Percentiles rank a stretch among this genome's conserved stretches.
Evolutionary conservation across 2,113 vertebrate species (phyloP).

Genomic region (Etheostoma cragini): DNA sequence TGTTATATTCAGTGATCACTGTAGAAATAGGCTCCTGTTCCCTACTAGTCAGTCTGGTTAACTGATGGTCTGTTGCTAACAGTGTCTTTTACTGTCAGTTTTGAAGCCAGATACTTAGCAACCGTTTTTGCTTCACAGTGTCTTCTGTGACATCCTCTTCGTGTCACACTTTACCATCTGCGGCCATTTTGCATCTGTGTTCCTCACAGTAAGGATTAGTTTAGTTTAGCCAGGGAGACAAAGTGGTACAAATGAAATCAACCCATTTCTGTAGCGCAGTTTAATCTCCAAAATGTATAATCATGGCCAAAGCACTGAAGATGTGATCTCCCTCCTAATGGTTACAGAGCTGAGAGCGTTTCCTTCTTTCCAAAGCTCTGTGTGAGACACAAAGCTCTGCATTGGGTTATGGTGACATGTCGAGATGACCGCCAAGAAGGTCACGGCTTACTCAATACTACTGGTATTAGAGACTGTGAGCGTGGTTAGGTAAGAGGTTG

Average conservation of each 20-base stretch:
- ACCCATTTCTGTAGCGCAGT: slow-evolving; percentile 32
- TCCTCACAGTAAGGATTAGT: slow-evolving; percentile 14
- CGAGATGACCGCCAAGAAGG: slow-evolving; percentile 34
- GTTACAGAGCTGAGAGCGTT: slow-evolving; percentile 33
- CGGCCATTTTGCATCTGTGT: slow-evolving; percentile 7
- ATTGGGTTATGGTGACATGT: slow-evolving; percentile 33
- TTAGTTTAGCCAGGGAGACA: slow-evolving; percentile 33
- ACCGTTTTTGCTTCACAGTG: slow-evolving; percentile 61
- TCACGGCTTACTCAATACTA: slow-evolving; percentile 50
- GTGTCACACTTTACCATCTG: slow-evolving; percentile 19
- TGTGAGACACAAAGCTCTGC: slow-evolving; percentile 28
- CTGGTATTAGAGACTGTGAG: slow-evolving; percentile 23
- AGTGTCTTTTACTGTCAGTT: slow-evolving; percentile 50
- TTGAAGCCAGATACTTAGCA: slow-evolving; percentile 24
- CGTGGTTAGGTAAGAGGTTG: slow-evolving; percentile 32
- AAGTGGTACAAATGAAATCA: slow-evolving; percentile 45
- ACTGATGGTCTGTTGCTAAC: slow-evolving; percentile 51
- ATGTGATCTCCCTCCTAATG: slow-evolving; percentile 35
- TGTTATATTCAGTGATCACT: slow-evolving; percentile 34
- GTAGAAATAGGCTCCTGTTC: slow-evolving; percentile 41
- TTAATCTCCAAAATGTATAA: slow-evolving; percentile 40
- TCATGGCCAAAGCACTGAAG: slow-evolving; percentile 27
- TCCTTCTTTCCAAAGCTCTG: slow-evolving; percentile 27
- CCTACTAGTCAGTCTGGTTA: slow-evolving; percentile 20
- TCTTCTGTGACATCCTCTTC: slow-evolving; percentile 50